phyloP scores from a whole-genome alignment of 2,888 invertebrate genomes.

The Pelosia muscerda region DNA sequence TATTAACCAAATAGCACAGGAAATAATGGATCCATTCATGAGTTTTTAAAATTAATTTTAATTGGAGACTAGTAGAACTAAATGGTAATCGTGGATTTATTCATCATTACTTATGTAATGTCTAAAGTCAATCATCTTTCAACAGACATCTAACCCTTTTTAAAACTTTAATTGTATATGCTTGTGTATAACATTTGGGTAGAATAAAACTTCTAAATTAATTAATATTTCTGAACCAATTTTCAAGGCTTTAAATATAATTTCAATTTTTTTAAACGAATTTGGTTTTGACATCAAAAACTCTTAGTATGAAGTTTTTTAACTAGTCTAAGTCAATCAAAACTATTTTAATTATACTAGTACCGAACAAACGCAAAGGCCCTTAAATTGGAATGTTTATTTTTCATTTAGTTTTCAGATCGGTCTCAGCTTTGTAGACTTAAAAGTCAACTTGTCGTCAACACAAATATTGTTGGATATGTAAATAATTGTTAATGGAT shows the following conservation, averaged over 20 bases:
- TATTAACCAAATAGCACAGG: too few relatives aligned
- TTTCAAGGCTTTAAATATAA: background rate
- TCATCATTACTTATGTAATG: too few relatives aligned
- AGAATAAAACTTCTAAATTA: background rate
- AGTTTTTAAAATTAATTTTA: too few relatives aligned
- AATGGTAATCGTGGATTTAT: too few relatives aligned
- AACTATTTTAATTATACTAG: conserved; percentile 39
- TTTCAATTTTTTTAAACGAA: background rate
- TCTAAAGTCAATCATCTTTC: too few relatives aligned
- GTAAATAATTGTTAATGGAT: conserved; percentile 54
- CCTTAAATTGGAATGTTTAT: conserved; percentile 39
- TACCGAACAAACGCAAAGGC: conserved; percentile 35
- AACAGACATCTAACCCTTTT: background rate
- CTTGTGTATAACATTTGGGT: background rate
- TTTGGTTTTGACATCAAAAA: conserved; percentile 18
- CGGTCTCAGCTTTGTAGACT: conserved; percentile 50
- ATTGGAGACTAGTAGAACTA: too few relatives aligned
- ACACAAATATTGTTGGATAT: conserved; percentile 52
- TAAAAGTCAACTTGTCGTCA: conserved; percentile 39
- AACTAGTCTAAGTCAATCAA: conserved; percentile 25
- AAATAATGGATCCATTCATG: too few relatives aligned
- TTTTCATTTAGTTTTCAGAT: conserved; percentile 46
- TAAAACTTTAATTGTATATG: background rate
- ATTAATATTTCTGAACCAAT: background rate
- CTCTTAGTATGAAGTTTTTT: conserved; percentile 12